These are phyloP conservation scores for Sceloporus tristichus DNA, from an alignment of 2,113 vertebrate genomes.

Conservation along the genomic window DNA sequence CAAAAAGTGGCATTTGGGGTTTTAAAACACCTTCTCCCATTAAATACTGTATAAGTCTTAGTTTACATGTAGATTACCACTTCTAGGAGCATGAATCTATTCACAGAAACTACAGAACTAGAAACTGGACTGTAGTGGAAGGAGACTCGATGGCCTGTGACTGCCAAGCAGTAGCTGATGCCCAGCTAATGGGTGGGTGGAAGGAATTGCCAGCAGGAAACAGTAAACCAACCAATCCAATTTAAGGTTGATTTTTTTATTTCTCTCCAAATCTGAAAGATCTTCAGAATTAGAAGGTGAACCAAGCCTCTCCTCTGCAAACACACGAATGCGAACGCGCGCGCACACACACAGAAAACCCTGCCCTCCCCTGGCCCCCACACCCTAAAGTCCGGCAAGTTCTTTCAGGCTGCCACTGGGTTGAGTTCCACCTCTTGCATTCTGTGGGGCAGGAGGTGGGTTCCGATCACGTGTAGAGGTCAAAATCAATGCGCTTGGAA, in stretches of 20 bases:
- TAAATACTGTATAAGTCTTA: too few relatives aligned
- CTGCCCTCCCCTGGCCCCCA: not conserved
- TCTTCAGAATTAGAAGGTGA: not conserved
- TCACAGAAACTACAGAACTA: not conserved
- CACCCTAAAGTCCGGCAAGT: constrained; percentile 29
- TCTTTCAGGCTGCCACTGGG: constrained; percentile 4
- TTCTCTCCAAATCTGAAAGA: constrained; percentile 22
- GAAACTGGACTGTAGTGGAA: not conserved
- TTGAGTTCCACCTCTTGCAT: not conserved
- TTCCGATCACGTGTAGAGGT: constrained; percentile 84
- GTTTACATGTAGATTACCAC: too few relatives aligned
- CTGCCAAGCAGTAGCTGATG: not conserved
- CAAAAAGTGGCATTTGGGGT: too few relatives aligned
- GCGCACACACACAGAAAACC: not conserved
- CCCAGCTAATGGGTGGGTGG: too few relatives aligned
- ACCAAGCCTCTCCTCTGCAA: not conserved
- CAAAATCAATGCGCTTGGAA: constrained; percentile 90
- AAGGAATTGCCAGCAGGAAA: not conserved
- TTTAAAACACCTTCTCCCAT: too few relatives aligned
- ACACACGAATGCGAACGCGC: not conserved
- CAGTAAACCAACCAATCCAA: not conserved
- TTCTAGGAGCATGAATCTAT: not conserved
- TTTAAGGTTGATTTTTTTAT: constrained; percentile 24
- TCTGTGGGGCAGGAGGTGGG: constrained; percentile 7
- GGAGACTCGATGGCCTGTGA: not conserved